A percentile compares a stretch with the other conserved stretches of the same genome.
These are phyloP conservation scores for Rhagoletis pomonella DNA, from an alignment of 1,140 invertebrate species.

Conservation along the genomic window DNA sequence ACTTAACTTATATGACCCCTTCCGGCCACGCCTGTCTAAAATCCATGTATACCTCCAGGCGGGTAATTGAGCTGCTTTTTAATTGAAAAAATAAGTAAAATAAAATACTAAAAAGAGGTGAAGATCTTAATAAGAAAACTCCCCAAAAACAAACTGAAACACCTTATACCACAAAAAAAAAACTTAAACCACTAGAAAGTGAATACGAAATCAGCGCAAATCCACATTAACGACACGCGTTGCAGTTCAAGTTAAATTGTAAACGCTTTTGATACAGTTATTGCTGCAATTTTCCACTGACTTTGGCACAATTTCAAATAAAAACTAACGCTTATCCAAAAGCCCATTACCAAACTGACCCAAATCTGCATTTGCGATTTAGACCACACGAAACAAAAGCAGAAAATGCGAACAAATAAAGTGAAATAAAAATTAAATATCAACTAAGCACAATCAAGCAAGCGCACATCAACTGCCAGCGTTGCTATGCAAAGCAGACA, in stretches of 20 bases:
- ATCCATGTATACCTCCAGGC: too few relatives aligned
- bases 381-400: background rate
- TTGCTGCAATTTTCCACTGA: background rate
- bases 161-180: background rate
- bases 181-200: background rate
- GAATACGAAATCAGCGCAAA: background rate
- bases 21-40: too few relatives aligned
- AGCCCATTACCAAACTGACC: background rate
- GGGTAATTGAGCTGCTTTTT: too few relatives aligned
- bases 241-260: background rate
- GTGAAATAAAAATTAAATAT: background rate
- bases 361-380: background rate
- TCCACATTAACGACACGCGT: background rate
- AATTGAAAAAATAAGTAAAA: too few relatives aligned
- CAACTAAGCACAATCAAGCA: background rate
- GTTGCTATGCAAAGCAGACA: background rate
- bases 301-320: constrained; percentile 26
- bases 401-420: background rate
- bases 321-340: background rate
- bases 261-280: background rate
- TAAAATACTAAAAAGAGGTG: too few relatives aligned
- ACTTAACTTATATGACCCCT: too few relatives aligned
- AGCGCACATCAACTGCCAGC: background rate
- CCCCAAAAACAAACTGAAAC: too few relatives aligned
- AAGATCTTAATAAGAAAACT: too few relatives aligned